phyloP scores from a whole-genome alignment of 2,113 vertebrate genomes.

The Ictalurus punctatus region DNA sequence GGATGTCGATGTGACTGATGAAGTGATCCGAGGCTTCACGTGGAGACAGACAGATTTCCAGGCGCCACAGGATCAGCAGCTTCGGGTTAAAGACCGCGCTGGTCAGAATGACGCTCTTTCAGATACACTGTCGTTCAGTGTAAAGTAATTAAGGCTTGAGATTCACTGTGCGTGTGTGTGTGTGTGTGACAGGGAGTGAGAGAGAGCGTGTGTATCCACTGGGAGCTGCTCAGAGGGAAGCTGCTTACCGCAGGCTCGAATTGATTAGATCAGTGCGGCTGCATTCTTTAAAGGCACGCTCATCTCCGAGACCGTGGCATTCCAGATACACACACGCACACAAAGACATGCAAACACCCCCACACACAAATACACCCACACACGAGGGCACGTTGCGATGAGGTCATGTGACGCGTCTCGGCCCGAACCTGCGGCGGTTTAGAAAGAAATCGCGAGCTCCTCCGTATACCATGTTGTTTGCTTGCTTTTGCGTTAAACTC shows the following conservation, averaged over 20 bases:
- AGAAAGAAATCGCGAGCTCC: too few species aligned
- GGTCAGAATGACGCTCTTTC: constrained; percentile 4
- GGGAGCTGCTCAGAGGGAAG: constrained; percentile 59
- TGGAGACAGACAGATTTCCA: background rate
- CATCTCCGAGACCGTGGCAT: constrained; percentile 57
- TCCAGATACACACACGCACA: constrained; percentile 25
- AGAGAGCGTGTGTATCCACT: background rate
- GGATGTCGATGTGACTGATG: background rate
- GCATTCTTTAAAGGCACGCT: constrained; percentile 65
- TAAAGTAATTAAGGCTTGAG: constrained; percentile 30
- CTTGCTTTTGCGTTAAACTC: too few species aligned
- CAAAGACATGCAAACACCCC: background rate
- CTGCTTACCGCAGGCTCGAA: constrained; percentile 67
- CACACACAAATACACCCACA: background rate
- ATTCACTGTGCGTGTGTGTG: background rate
- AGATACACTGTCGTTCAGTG: constrained; percentile 7
- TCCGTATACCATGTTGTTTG: too few species aligned
- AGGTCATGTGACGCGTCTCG: too few species aligned
- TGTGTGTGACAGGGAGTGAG: background rate
- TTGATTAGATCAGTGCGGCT: constrained; percentile 72
- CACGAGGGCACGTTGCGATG: background rate
- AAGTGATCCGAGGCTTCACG: background rate
- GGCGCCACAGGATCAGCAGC: background rate
- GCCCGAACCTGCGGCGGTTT: too few species aligned
- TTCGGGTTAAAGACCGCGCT: background rate